Base-by-base conservation (phyloP, 2,888 invertebrate genomes). In the Megalurothrips usitatus region DNA sequence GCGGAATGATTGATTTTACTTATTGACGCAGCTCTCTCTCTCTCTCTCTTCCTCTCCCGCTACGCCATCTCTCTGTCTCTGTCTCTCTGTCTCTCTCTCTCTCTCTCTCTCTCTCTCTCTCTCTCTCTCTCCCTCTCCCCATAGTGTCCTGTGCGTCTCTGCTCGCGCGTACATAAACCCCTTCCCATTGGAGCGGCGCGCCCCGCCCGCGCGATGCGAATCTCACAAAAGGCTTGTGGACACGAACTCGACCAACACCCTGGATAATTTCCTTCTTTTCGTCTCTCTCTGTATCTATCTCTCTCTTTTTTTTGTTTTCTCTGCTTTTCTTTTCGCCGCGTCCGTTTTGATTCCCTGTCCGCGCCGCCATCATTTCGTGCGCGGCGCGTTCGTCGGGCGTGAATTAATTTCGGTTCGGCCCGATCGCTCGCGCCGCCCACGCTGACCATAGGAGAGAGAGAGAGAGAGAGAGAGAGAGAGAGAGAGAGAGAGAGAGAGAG, bases 51-150 rank as follows among this genome's bases (percentile, higher is more conserved):
- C 19, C 52, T 52, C 49, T 49, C 49, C 12, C 49, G 9, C 49
- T 49, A n/a, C 12, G 17, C 23, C 26, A n/a, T 68, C 68, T 68
- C 68, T 3, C 68, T 68, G n/a, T 63, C 63, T 63, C 63, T 63
- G 14, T 63, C 63, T 63, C 63, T 63, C 63, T 63, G 14, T 63
- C 63, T 63, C 63, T 63, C 63, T 63, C 63, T 63, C 63, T 63
- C 63, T 63, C 14, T 63, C 63, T 63, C 63, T 63, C 63, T 63
- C 63, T 63, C 63, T 63, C 14, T 63, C 63, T 63, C 63, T 63
- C 63, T 63, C 63, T 63, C 63, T 63, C 63, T 63, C 63, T 63
- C 63, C 19, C 63, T 63, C 63, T 63, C 63, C 12, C 49, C 12
- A 9, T 49, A 9, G 9, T 68, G 23, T 3, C 68, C 23, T 52